Base-by-base conservation (phyloP, 1,140 invertebrate species). In the Cepaea nemoralis region DNA sequence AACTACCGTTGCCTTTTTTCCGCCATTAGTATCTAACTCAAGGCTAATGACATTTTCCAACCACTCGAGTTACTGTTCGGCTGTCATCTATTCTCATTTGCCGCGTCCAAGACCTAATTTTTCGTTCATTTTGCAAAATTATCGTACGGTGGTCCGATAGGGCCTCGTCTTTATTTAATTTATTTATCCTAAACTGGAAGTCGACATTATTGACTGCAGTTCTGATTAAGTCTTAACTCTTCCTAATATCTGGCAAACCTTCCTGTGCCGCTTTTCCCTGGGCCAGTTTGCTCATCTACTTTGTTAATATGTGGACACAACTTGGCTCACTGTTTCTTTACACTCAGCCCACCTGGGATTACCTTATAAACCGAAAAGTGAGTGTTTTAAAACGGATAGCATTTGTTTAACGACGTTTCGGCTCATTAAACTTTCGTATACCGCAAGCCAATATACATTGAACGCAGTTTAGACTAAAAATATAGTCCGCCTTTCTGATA, bases 21-120 rank as follows among this genome's bases (percentile, higher is more conserved):
- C 67, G n/a, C 3, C 67, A 24, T 37, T 35, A 37, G 67, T 70
- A 40, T 10, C 39, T 37, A 37, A 40, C 8, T 35, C 33, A 70
- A 12, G 3, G 8, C 67, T 70, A 70, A 40, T 40, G 14, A n/a
- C 31, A 14, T 70, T 35, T 70, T 37, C 67, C 6, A 35, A 35
- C 67, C 67, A 40, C 67, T 19, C 67, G 31, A 35, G 5, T 35
- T 37, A 40, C 39, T 14, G 6, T 6, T 16, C 10, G 27, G 8
- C 16, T 45, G 71, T 74, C 71, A 74, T 74, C 71, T 37, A 40
- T 74, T 74, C 71, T 74, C 71, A 74, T 74, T 74, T 74, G 71
- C 71, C 2, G 39, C 27, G n/a, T 40, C 71, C 39, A 42, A 1
- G 71, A 22, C 59, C 48, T 59, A 50, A 76, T 76, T 76, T 76